These are phyloP conservation scores for Podiceps cristatus DNA, from an alignment of 2,113 vertebrate species.

Conservation along the genomic window DNA sequence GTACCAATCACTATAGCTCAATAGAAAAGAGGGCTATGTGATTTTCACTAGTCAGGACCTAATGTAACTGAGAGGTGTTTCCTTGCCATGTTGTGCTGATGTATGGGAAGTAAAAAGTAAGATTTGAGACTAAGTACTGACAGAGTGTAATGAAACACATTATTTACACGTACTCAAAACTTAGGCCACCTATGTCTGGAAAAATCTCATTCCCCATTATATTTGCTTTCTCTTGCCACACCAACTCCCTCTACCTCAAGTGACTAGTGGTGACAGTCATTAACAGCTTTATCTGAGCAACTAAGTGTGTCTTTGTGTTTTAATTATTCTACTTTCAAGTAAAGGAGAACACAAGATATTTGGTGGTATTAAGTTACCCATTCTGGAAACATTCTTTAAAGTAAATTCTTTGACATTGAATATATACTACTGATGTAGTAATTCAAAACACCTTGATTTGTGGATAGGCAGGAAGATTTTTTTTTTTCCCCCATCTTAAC, in stretches of 20 bases:
- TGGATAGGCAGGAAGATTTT: not conserved
- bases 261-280: not conserved
- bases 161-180: not conserved
- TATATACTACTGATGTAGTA: not conserved
- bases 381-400: not conserved
- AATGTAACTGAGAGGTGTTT: not conserved
- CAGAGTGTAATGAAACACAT: not conserved
- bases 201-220: not conserved
- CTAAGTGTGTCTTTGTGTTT: not conserved
- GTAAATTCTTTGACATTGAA: not conserved
- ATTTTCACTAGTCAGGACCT: not conserved
- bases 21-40: not conserved
- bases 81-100: not conserved
- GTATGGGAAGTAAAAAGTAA: not conserved
- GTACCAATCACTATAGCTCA: not conserved
- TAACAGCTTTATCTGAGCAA: slow-evolving; percentile 2
- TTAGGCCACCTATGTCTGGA: not conserved
- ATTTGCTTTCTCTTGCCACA: slow-evolving; percentile 1
- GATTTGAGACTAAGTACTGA: not conserved
- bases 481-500: not conserved
- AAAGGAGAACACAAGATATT: not conserved
- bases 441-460: not conserved
- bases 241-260: not conserved
- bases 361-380: not conserved
- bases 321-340: not conserved